Conservation (phyloP, 2,113 vertebrate genomes). For the Hemiprocne comata region DNA sequence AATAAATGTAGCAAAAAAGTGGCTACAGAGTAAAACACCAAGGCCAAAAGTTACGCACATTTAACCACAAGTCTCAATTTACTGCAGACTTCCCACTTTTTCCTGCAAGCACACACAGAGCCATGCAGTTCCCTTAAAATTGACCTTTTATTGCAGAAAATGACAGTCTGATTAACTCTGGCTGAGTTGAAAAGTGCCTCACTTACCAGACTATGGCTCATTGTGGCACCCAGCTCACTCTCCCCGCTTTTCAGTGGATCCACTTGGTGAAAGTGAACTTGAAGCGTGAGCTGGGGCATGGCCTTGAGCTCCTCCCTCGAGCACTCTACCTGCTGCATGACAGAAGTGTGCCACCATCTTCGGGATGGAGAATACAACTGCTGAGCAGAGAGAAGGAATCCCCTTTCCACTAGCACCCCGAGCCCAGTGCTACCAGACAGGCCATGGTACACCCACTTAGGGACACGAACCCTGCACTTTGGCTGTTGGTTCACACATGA, state of each 20-base stretch:
- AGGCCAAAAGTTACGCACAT: background rate
- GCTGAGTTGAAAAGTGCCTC: background rate
- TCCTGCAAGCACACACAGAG: background rate
- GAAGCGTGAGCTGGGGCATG: fast-evolving
- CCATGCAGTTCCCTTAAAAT: slow-evolving; percentile 6
- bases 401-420: fast-evolving
- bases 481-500: fast-evolving
- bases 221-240: background rate
- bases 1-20: background rate
- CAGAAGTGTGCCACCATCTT: background rate
- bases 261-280: background rate
- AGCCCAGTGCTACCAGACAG: background rate
- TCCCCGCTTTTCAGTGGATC: background rate
- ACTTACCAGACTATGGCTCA: fast-evolving
- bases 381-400: fast-evolving
- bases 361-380: fast-evolving
- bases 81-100: background rate
- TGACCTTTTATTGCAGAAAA: slow-evolving; percentile 23
- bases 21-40: background rate
- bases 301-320: background rate
- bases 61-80: slow-evolving; percentile 5
- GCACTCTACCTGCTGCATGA: fast-evolving
- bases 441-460: fast-evolving
- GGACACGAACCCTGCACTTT: fast-evolving
- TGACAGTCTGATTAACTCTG: slow-evolving; percentile 2